Evolutionary conservation across 2,113 vertebrate species (phyloP), one percentile per base, ranked within the genome.

Genomic region (Lampris incognitus): DNA sequence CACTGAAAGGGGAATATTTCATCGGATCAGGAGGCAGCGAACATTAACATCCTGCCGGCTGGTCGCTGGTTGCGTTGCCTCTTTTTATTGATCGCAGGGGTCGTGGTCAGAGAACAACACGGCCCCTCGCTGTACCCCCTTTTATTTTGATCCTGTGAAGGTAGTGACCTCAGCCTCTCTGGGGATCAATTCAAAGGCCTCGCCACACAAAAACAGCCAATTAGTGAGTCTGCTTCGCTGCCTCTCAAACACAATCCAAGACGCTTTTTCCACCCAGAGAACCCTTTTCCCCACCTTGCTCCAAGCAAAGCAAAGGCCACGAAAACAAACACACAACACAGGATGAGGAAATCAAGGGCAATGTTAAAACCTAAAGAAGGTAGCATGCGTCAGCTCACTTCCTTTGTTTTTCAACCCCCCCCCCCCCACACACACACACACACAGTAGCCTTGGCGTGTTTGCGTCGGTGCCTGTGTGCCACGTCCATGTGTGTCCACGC

Each of bases 291-390:
- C 88, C 82, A 71, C 81, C 71, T 63, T 1, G 2, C 63, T 88
- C 64, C 38, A 38, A 78, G 63, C 59, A 77, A 87, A 84, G 77
- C 58, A 79, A 88, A 78, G 76, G 79, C 58, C 65, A 66, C 74
- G 82, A 80, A 81, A 85, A 91, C 79, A 87, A 74, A 79, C 77
- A 83, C 52, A 76, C 40, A 55, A 72, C 66, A 74, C 93, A 95
- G 55, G 94, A 93, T 91, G 91, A 94, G 92, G 90, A 95, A 94
- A 94, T 88, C 91, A 88, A 70, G 59, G 91, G 91, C 95, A 92
- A 94, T 91, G 89, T 89, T 77, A 91, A 94, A 96, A 93, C 89
- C 89, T 94, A 95, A 94, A 95, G 89, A 94, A 94, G 92, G 87
- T 92, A 93, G 94, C 91, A 91, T 92, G 88, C 85, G 82, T 89